A percentile compares a stretch with the other conserved stretches of the same genome.
These are phyloP conservation scores for Lipophrys pholis DNA, from an alignment of 2,113 vertebrate genomes.

Conservation along the genomic window DNA sequence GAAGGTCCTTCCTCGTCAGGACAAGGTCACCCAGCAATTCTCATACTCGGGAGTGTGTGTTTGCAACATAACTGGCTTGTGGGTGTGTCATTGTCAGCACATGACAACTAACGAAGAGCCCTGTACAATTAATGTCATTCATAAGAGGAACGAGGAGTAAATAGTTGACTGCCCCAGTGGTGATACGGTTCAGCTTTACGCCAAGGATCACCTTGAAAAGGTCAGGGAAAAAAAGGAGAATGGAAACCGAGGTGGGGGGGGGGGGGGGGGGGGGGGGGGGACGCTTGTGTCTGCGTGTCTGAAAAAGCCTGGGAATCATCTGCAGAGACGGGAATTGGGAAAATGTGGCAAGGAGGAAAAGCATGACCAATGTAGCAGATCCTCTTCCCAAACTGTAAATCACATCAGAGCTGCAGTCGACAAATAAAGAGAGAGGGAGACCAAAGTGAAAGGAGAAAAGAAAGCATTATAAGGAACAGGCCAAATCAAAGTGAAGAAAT, in stretches of 20 bases:
- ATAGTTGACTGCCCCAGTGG: neutral
- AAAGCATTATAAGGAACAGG: neutral
- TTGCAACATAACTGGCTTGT: neutral
- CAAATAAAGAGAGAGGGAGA: neutral
- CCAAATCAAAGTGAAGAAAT: constrained; percentile 7
- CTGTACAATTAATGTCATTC: constrained; percentile 21
- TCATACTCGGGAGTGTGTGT: constrained; percentile 24
- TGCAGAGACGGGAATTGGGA: constrained; percentile 47
- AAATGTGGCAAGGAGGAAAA: constrained; percentile 55
- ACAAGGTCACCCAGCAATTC: constrained; percentile 39
- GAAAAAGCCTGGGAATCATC: constrained; percentile 57
- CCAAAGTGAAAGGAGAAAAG: neutral
- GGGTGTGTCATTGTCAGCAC: constrained; percentile 18
- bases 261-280: no score
- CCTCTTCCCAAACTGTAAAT: constrained; percentile 57
- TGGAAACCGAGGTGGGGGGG: no score
- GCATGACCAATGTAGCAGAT: constrained; percentile 59
- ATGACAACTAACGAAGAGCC: neutral
- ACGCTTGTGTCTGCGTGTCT: constrained; percentile 3
- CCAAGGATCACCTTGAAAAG: constrained; percentile 1
- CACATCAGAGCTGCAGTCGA: constrained; percentile 39
- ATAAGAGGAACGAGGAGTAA: constrained; percentile 3
- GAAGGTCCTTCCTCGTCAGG: constrained; percentile 35
- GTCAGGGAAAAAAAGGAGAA: neutral
- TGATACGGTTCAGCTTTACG: constrained; percentile 6